phyloP scores from a whole-genome alignment of 2,113 vertebrate species.

The Notiomystis cincta region DNA sequence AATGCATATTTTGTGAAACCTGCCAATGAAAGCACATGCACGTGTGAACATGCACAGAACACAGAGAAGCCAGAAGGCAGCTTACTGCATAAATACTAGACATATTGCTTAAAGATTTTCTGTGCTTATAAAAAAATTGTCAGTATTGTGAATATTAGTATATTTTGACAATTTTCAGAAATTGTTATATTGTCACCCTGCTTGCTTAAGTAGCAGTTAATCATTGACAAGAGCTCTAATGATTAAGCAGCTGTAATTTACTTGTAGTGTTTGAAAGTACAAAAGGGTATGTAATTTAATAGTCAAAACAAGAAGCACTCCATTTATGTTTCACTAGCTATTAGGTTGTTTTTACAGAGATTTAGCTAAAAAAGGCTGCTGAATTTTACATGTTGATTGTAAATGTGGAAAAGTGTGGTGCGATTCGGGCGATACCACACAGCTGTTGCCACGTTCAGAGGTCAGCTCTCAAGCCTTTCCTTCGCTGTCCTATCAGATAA shows the following conservation, averaged over 20 bases:
- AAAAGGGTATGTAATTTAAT: slow-evolving; percentile 29
- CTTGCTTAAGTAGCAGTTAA: slow-evolving; percentile 2
- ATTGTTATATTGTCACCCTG: background rate
- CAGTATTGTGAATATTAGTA: background rate
- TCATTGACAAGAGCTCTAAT: slow-evolving; percentile 8
- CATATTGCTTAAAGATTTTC: background rate
- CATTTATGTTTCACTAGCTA: background rate
- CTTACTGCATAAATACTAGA: background rate
- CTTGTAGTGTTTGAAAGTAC: slow-evolving; percentile 10
- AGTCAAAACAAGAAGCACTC: slow-evolving; percentile 9
- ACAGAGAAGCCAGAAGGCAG: background rate
- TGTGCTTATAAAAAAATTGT: background rate
- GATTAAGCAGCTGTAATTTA: slow-evolving; percentile 41
- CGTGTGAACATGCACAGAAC: background rate
- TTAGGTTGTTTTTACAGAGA: background rate
- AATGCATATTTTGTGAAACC: background rate
- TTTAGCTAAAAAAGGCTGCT: background rate
- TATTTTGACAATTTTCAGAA: background rate
- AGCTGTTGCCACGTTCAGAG: background rate
- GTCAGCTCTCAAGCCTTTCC: background rate
- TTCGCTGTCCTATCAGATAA: background rate
- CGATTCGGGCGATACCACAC: background rate
- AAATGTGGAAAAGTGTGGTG: background rate
- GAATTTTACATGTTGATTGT: background rate
- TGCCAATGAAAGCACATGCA: background rate